Conservation (phyloP, 1,140 invertebrate genomes). For the Zaprionus gabonicus region DNA sequence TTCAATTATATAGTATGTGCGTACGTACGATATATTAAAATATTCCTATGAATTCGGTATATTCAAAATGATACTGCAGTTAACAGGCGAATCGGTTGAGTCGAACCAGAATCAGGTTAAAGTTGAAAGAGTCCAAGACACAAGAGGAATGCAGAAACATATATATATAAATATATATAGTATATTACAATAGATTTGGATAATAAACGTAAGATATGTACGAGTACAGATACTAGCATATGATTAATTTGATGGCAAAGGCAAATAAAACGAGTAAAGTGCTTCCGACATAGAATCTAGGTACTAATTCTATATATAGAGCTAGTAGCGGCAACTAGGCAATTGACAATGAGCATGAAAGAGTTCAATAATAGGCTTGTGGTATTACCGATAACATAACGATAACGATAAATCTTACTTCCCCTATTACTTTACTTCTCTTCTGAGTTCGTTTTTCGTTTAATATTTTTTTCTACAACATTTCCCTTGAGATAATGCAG, state of each 20-base stretch:
- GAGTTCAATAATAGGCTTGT: constrained; percentile 33
- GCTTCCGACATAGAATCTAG: constrained; percentile 76
- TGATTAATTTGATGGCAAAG: constrained; percentile 65
- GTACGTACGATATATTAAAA: not conserved
- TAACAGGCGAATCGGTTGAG: constrained; percentile 55
- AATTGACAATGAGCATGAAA: constrained; percentile 34
- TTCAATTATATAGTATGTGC: not conserved
- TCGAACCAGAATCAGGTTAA: constrained; percentile 63
- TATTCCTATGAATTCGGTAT: constrained; percentile 37
- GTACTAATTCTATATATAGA: constrained; percentile 47
- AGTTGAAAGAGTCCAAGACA: constrained; percentile 27
- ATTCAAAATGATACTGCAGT: constrained; percentile 54
- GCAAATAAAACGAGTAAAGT: constrained; percentile 79
- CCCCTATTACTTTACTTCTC: not conserved
- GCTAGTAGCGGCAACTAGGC: constrained; percentile 38
- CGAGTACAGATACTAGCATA: constrained; percentile 10
- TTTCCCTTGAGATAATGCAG: constrained; percentile 29
- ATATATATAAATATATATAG: constrained; percentile 27
- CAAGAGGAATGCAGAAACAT: constrained; percentile 19
- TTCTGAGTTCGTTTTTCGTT: not conserved
- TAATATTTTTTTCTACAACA: not conserved
- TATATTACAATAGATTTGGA: constrained; percentile 2
- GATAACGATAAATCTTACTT: not conserved
- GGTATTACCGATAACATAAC: constrained; percentile 10
- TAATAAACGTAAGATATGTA: constrained; percentile 7